A percentile compares a stretch with the other conserved stretches of the same genome.
These are phyloP conservation scores for Betta splendens DNA, from an alignment of 2,797 vertebrate species.

Conservation along the genomic window DNA sequence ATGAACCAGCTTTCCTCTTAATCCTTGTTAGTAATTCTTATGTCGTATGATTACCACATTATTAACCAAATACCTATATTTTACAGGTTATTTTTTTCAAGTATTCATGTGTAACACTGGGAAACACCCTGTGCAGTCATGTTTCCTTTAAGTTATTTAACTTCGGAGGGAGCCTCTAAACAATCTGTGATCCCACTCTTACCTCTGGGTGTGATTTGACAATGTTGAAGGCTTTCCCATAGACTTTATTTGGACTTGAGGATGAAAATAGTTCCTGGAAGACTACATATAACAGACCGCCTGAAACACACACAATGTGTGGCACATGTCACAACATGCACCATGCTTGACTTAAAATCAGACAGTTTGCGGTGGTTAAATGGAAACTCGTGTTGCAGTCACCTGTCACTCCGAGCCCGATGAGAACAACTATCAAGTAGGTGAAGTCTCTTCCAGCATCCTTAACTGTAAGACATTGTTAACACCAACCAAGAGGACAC, in stretches of 20 bases:
- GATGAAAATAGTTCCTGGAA: constrained; percentile 96
- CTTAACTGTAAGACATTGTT: constrained; percentile 84
- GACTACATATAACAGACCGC: constrained; percentile 92
- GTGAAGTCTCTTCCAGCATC: constrained; percentile 92
- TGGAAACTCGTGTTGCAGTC: constrained; percentile 20
- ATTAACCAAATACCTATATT: too few relatives aligned
- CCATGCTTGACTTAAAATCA: background rate
- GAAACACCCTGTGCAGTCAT: background rate
- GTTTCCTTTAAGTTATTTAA: background rate
- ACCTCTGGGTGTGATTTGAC: constrained; percentile 93
- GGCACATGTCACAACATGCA: too few relatives aligned
- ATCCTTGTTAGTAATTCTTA: background rate
- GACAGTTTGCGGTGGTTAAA: background rate
- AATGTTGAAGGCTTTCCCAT: constrained; percentile 90
- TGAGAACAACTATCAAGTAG: constrained; percentile 90
- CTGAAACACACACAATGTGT: constrained; percentile 76
- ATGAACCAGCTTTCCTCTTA: background rate
- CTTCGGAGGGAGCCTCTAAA: background rate
- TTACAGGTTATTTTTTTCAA: too few relatives aligned
- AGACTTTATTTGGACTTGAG: constrained; percentile 93
- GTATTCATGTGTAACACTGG: too few relatives aligned
- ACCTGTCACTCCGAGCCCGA: constrained; percentile 94
- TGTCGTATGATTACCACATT: too few relatives aligned
- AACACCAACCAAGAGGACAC: too few relatives aligned
- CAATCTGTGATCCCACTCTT: constrained; percentile 20